phyloP scores from a whole-genome alignment of 2,113 vertebrate genomes.

The Gadus macrocephalus region DNA sequence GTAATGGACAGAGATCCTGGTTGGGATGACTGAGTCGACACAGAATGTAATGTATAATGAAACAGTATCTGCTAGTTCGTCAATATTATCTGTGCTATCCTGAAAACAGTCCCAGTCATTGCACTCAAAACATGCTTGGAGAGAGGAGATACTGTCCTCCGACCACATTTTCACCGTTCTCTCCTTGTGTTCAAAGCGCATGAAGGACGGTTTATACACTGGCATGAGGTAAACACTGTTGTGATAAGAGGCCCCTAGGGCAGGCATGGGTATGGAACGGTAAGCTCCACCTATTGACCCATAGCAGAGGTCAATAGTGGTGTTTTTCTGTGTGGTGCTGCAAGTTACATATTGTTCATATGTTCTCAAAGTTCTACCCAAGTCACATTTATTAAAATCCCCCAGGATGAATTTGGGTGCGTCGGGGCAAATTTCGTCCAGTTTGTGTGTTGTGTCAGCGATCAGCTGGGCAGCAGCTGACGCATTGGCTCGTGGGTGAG shows the following conservation, averaged over 20 bases:
- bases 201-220: no score
- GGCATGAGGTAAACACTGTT: no score
- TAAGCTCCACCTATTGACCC: constrained; percentile 4
- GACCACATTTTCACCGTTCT: no score
- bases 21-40: no score
- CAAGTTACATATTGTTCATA: no score
- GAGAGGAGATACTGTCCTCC: constrained; percentile 3
- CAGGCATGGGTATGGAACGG: neutral
- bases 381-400: constrained; percentile 10
- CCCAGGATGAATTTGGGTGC: constrained; percentile 1
- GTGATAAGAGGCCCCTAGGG: no score
- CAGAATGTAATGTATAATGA: neutral
- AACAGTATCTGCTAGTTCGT: no score
- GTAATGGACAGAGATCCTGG: no score
- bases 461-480: constrained; percentile 12
- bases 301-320: constrained; percentile 12
- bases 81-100: no score
- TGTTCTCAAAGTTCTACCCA: constrained; percentile 6
- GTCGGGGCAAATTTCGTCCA: neutral
- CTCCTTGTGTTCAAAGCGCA: no score
- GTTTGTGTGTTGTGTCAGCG: constrained; percentile 1
- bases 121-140: constrained; percentile 10
- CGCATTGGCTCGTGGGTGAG: no score
- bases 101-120: neutral
- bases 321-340: no score